A percentile compares a stretch with the other conserved stretches of the same genome.
phyloP scores from a whole-genome alignment of 2,113 vertebrate species.

The Corythaeola cristata region DNA sequence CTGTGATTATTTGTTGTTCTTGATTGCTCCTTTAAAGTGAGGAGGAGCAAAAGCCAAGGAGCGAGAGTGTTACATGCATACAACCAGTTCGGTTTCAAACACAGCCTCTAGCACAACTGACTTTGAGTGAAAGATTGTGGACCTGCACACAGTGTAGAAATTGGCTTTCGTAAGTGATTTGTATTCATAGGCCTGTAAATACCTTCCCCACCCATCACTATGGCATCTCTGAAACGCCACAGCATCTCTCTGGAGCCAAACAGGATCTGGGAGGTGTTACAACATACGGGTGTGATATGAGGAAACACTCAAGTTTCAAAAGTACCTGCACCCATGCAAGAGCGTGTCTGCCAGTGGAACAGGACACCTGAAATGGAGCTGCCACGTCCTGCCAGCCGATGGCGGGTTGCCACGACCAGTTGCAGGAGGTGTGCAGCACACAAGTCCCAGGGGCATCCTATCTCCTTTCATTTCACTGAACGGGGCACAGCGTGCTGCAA shows the following conservation, averaged over 20 bases:
- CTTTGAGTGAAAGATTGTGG: background rate
- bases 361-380: slow-evolving; percentile 15
- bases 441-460: background rate
- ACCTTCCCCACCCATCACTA: background rate
- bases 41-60: background rate
- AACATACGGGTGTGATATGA: background rate
- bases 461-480: background rate
- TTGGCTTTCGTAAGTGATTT: background rate
- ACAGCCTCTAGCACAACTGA: background rate
- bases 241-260: background rate
- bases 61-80: background rate
- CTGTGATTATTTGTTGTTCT: background rate
- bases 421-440: background rate
- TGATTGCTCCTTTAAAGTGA: background rate
- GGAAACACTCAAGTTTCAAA: slow-evolving; percentile 13
- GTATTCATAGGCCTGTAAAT: background rate
- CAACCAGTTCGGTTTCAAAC: background rate
- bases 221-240: background rate
- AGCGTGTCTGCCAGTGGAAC: background rate
- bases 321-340: background rate
- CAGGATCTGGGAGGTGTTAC: background rate
- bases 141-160: background rate
- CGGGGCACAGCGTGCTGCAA: accelerated
- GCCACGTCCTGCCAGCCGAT: background rate
- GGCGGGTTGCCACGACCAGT: background rate